phyloP scores from a whole-genome alignment of 2,113 vertebrate species.

The Morphnarchus princeps region DNA sequence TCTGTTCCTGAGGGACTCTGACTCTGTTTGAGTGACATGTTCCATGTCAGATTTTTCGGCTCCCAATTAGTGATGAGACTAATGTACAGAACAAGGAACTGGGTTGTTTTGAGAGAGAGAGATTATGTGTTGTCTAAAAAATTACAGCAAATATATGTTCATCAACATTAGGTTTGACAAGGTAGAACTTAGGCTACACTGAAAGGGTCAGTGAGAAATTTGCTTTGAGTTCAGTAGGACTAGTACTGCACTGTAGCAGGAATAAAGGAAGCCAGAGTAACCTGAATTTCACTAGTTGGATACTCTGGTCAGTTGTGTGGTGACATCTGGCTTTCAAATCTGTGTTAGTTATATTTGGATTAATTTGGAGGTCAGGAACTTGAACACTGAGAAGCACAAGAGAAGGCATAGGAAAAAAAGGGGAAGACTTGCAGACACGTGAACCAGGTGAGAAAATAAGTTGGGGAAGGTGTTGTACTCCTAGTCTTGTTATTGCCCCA shows the following conservation, averaged over 20 bases:
- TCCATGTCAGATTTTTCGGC: neutral
- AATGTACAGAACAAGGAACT: neutral
- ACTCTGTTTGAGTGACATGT: neutral
- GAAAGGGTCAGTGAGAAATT: neutral
- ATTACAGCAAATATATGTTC: neutral
- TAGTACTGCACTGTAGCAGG: neutral
- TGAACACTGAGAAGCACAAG: neutral
- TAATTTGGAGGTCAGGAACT: neutral
- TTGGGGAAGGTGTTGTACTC: neutral
- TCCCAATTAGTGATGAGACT: neutral
- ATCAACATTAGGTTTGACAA: neutral
- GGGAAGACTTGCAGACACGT: neutral
- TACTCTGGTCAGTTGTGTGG: neutral
- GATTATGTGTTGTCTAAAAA: neutral
- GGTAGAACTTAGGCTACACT: neutral
- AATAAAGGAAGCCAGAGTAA: neutral
- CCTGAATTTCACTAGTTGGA: neutral
- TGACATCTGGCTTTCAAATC: neutral
- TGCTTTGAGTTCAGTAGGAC: neutral
- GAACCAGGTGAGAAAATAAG: neutral
- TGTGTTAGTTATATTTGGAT: neutral
- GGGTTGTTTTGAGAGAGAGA: neutral
- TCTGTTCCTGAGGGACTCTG: neutral
- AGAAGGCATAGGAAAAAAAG: neutral
- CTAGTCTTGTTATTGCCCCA: neutral